Conservation (phyloP, 2,797 vertebrate genomes). For the Poeciliopsis infans region DNA sequence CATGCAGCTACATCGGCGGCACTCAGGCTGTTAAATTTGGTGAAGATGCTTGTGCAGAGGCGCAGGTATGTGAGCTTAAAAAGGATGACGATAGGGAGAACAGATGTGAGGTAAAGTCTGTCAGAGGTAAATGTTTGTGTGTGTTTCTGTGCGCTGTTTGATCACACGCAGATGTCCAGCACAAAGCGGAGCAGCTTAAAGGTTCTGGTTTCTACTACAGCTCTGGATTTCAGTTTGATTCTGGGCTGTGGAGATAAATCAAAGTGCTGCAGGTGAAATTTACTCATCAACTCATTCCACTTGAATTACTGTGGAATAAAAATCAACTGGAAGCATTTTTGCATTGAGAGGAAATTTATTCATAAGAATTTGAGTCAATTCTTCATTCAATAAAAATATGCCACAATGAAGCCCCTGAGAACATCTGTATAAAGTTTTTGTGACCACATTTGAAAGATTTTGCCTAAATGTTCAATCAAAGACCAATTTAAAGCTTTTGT, state of each 20-base stretch:
- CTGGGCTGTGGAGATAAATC: not conserved
- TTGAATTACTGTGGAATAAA: not conserved
- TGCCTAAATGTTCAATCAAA: slow-evolving; percentile 1
- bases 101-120: slow-evolving; percentile 6
- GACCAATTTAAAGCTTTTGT: slow-evolving; percentile 9
- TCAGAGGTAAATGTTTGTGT: not conserved
- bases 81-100: not conserved
- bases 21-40: slow-evolving; percentile 17
- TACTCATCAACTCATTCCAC: not conserved
- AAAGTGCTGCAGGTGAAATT: not conserved
- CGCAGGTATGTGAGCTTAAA: not conserved
- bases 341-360: not conserved
- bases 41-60: not conserved
- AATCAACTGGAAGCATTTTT: not conserved
- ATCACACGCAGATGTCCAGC: slow-evolving; percentile 1
- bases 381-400: not conserved
- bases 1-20: slow-evolving; percentile 20
- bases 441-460: no score
- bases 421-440: no score
- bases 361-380: not conserved
- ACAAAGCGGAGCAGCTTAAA: not conserved
- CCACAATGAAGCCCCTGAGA: not conserved
- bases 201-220: not conserved
- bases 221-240: not conserved
- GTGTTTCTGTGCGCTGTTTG: not conserved